phyloP scores from a whole-genome alignment of 2,113 vertebrate species.

The Parus major region DNA sequence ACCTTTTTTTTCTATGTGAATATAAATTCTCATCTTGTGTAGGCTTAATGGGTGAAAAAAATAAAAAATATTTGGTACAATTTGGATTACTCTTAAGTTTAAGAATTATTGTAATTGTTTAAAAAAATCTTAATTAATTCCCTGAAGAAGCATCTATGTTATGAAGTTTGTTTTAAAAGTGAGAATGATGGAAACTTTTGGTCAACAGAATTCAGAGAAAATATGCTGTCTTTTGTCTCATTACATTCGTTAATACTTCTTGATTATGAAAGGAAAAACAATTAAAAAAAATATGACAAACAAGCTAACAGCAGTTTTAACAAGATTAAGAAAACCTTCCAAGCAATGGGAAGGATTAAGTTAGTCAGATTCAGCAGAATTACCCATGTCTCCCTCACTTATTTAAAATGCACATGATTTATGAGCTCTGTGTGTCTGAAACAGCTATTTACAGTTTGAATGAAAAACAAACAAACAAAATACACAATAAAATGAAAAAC shows the following conservation, averaged over 20 bases:
- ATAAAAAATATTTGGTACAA: not conserved
- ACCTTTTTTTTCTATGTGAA: not conserved
- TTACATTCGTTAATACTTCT: not conserved
- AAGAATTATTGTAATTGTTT: not conserved
- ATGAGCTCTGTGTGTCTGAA: not conserved
- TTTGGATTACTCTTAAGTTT: not conserved
- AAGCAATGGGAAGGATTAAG: not conserved
- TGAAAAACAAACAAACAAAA: not conserved
- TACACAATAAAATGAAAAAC: fast-evolving
- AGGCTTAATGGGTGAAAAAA: not conserved
- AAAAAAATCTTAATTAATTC: not conserved
- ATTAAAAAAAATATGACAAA: not conserved
- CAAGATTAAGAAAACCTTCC: not conserved
- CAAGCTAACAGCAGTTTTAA: not conserved
- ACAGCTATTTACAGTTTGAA: not conserved
- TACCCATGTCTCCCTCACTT: not conserved
- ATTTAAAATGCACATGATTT: not conserved
- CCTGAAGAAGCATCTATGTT: not conserved
- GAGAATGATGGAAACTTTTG: not conserved
- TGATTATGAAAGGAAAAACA: not conserved
- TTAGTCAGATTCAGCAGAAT: not conserved
- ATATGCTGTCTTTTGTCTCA: not conserved
- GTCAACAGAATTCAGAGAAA: not conserved
- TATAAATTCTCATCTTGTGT: not conserved
- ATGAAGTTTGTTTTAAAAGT: not conserved